Base-by-base conservation (phyloP, 2,797 vertebrate genomes). In the Myripristis murdjan region DNA sequence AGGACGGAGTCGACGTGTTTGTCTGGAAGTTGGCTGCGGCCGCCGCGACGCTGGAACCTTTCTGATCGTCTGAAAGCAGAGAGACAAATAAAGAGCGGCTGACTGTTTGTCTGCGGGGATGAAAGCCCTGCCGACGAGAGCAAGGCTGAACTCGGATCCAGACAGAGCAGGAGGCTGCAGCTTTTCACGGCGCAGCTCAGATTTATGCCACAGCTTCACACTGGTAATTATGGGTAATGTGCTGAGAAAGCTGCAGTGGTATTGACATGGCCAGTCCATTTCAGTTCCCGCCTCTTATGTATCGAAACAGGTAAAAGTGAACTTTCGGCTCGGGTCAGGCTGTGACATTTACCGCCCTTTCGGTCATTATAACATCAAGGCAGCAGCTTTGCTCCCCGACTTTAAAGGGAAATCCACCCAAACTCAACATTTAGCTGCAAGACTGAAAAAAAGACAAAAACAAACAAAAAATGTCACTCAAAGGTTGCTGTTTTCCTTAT, bases 301-400 rank as follows among this genome's bases (percentile, higher is more conserved):
- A 31, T 60, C 0, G 26, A 23, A 24, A 56, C 41, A 69, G 64
- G 23, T 14, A 28, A 33, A 46, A 6, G 33, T 66, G 64, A 70
- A 66, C 60, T 37, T 2, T 20, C 12, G 33, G 44, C 64, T 23
- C 16, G 1, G 44, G 64, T 81, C 60, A 35, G 33, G 43, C 57
- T 4, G 37, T 73, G 66, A 66, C 70, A 67, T 77, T 77, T 75
- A 67, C 65, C 53, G 60, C 55, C 64, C 58, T 81, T 72, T 59
- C 49, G 31, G 35, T 62, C 0, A 37, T 53, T 18, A 41, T 5
- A 4, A 64, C 53, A 43, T 16, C 48, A 58, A 7, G 35, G 64
- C 24, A 1, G 33, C 35, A 1, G 39, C 39, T 44, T 64, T 35
- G 3, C 26, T 46, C 67, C 24, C 8, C 37, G 22, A 28, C 43